Evolutionary conservation across 2,888 invertebrate genomes (phyloP).

Genomic region (Dynastes hyllus): DNA sequence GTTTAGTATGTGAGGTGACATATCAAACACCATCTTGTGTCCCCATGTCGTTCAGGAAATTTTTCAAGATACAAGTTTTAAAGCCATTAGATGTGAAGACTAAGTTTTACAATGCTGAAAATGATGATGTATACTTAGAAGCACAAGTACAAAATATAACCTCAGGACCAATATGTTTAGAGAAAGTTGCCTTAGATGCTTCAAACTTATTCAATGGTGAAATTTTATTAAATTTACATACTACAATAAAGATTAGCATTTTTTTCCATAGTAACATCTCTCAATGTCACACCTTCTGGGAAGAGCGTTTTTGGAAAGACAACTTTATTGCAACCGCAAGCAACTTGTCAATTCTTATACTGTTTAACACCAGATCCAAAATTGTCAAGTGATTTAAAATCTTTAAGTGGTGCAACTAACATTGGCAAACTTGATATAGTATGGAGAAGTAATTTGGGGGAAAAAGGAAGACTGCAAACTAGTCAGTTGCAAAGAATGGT

Average conservation of each 20-base stretch:
- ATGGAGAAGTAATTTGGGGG: slow-evolving; percentile 98
- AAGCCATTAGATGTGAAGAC: slow-evolving; percentile 99
- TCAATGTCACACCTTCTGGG: slow-evolving; percentile 80
- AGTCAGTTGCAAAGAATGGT: slow-evolving; percentile 94
- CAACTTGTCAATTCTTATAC: slow-evolving; percentile 96
- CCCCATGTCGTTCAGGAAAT: slow-evolving; percentile 92
- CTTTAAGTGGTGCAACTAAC: slow-evolving; percentile 87
- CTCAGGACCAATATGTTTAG: slow-evolving; percentile 92
- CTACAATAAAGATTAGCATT: slow-evolving; percentile 6
- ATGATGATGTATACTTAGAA: slow-evolving; percentile 83
- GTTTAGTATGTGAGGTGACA: slow-evolving; percentile 96
- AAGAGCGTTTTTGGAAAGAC: slow-evolving; percentile 86
- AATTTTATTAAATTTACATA: slow-evolving; percentile 71
- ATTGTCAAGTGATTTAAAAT: slow-evolving; percentile 83
- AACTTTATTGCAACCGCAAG: slow-evolving; percentile 89
- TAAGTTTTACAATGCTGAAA: slow-evolving; percentile 96
- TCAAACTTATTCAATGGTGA: slow-evolving; percentile 89
- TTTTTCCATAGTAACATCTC: slow-evolving; percentile 76
- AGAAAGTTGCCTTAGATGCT: slow-evolving; percentile 95
- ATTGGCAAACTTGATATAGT: slow-evolving; percentile 98
- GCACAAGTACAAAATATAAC: slow-evolving; percentile 94
- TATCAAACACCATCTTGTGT: slow-evolving; percentile 86
- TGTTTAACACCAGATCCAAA: slow-evolving; percentile 88
- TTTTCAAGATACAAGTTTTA: slow-evolving; percentile 98
- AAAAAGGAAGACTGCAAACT: slow-evolving; percentile 96